A percentile compares a stretch with the other conserved stretches of the same genome.
These are phyloP conservation scores for Acleris laterana DNA, from an alignment of 2,888 invertebrate species.

Conservation along the genomic window DNA sequence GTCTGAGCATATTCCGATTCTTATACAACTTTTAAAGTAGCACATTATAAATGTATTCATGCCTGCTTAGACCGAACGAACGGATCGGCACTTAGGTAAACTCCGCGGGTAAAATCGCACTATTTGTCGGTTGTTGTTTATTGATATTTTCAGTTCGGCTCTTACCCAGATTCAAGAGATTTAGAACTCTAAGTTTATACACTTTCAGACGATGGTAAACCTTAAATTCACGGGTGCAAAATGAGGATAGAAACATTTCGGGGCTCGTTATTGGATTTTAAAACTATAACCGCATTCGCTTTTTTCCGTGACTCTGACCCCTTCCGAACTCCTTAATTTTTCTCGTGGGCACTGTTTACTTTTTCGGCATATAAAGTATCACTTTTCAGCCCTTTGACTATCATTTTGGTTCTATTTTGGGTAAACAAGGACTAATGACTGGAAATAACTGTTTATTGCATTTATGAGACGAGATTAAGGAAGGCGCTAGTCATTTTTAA, in stretches of 20 bases:
- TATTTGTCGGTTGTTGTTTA: conserved; percentile 62
- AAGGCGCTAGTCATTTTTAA: no score
- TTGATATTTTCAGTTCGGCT: conserved; percentile 56
- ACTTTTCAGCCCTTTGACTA: no score
- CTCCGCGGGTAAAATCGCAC: conserved; percentile 55
- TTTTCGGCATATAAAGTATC: no score
- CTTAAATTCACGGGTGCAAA: conserved; percentile 17
- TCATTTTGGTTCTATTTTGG: no score
- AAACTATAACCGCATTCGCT: neutral
- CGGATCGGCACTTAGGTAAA: conserved; percentile 56
- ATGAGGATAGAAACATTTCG: conserved; percentile 5
- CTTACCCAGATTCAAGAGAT: conserved; percentile 37
- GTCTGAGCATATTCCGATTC: neutral
- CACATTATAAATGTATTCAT: conserved; percentile 41
- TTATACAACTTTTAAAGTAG: conserved; percentile 11
- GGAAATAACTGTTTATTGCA: no score
- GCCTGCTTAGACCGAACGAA: conserved; percentile 39
- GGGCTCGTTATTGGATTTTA: conserved; percentile 9
- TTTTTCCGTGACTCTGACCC: no score
- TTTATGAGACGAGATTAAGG: no score
- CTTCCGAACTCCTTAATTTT: no score
- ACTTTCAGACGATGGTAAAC: conserved; percentile 38
- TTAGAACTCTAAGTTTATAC: conserved; percentile 43
- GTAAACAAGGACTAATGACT: no score
- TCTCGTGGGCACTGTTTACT: no score